These are phyloP conservation scores for Meandrina meandrites DNA, from an alignment of 92 coral and sea anemone genomes.

Conservation along the genomic window DNA sequence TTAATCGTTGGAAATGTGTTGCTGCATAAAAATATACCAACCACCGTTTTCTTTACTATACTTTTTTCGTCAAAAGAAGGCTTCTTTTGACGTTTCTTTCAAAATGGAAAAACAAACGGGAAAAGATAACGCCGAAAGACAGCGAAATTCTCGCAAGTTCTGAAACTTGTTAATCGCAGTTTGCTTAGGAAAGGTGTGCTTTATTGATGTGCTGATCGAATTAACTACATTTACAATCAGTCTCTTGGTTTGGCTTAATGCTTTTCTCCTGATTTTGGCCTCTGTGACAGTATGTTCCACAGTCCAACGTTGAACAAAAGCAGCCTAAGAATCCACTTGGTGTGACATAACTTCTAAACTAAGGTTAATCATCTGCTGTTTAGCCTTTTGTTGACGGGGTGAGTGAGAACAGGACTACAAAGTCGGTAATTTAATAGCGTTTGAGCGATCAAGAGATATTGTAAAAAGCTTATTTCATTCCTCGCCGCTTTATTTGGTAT, in stretches of 20 bases:
- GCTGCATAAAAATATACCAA: too few species aligned
- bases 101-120: too few species aligned
- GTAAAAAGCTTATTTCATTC: not conserved
- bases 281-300: not conserved
- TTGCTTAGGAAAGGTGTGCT: not conserved
- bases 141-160: too few species aligned
- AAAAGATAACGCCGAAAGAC: too few species aligned
- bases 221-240: too few species aligned
- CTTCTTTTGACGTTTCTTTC: too few species aligned
- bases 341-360: not conserved
- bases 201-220: not conserved
- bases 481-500: not conserved
- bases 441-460: not conserved
- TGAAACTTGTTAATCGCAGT: not conserved
- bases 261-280: not conserved
- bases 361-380: not conserved
- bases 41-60: too few species aligned
- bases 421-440: slow-evolving; percentile 6
- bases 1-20: too few species aligned
- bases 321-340: too few species aligned
- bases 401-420: not conserved
- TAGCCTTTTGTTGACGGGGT: not conserved
- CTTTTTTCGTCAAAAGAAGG: too few species aligned
- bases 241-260: not conserved
- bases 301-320: not conserved